These are phyloP conservation scores for Acronicta psi DNA, from an alignment of 2,888 invertebrate species.

Conservation along the genomic window DNA sequence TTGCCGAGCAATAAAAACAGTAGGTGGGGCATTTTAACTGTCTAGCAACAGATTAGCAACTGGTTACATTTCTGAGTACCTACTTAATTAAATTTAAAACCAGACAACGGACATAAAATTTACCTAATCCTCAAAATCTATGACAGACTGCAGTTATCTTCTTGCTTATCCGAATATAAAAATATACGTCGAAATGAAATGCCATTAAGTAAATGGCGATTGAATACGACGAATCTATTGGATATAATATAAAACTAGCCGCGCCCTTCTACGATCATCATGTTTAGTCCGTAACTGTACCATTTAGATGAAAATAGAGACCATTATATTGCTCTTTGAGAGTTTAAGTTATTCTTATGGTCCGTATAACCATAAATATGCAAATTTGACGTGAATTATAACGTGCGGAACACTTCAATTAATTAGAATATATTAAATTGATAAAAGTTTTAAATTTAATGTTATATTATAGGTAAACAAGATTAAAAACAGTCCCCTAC, in stretches of 20 bases:
- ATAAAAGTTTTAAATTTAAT: not conserved
- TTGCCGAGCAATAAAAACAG: no score
- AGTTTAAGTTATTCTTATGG: conserved; percentile 59
- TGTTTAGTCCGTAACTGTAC: conserved; percentile 44
- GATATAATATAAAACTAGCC: conserved; percentile 43
- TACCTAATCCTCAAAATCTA: conserved; percentile 33
- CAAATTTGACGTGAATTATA: conserved; percentile 53
- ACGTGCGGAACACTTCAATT: conserved; percentile 36
- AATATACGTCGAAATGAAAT: conserved; percentile 21
- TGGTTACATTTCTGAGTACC: conserved; percentile 10
- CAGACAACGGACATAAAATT: conserved; percentile 19
- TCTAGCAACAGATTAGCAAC: no score
- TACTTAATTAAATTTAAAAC: conserved; percentile 17
- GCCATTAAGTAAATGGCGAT: conserved; percentile 40
- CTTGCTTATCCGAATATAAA: conserved; percentile 31
- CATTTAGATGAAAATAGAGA: conserved; percentile 54
- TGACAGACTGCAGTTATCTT: conserved; percentile 11
- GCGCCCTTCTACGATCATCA: conserved; percentile 35
- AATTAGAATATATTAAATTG: conserved; percentile 23
- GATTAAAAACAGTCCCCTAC: not conserved
- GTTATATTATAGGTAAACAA: not conserved
- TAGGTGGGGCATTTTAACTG: no score
- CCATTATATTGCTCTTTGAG: conserved; percentile 55
- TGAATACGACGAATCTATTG: conserved; percentile 39
- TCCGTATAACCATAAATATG: conserved; percentile 60